Conservation (phyloP, 2,113 vertebrate genomes). For the Bucco capensis region DNA sequence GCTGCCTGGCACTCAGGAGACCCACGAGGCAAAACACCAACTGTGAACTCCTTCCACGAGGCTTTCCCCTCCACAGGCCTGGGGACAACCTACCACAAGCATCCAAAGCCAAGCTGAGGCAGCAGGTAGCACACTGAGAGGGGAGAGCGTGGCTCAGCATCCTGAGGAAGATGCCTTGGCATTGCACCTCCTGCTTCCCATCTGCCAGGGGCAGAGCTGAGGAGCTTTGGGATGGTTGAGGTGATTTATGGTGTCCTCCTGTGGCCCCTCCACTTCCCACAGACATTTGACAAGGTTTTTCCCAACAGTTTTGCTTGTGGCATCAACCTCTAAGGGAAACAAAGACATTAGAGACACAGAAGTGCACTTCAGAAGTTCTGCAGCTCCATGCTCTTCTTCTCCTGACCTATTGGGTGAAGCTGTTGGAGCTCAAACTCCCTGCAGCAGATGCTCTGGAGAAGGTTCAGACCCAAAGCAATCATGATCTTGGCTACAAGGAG, state of each 20-base stretch:
- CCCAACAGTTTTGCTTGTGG: background rate
- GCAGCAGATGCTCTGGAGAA: background rate
- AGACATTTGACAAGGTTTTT: background rate
- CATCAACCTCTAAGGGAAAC: background rate
- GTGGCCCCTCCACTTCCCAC: background rate
- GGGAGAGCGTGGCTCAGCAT: background rate
- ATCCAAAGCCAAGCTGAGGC: background rate
- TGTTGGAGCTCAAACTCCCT: background rate
- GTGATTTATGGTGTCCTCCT: background rate
- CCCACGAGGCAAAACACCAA: background rate
- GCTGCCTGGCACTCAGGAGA: background rate
- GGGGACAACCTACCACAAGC: background rate
- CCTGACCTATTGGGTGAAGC: background rate
- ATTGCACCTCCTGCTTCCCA: background rate
- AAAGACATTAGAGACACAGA: background rate
- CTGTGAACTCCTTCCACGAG: background rate
- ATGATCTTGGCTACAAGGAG: background rate
- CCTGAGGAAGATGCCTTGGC: background rate
- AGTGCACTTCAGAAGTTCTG: too few species aligned
- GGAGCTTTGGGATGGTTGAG: background rate
- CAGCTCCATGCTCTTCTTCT: background rate
- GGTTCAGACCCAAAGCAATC: background rate
- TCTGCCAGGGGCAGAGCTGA: background rate
- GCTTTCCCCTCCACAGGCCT: background rate
- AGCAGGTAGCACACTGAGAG: background rate